These are phyloP conservation scores for Amphilophus citrinellus DNA, from an alignment of 2,113 vertebrate species.

Conservation along the genomic window DNA sequence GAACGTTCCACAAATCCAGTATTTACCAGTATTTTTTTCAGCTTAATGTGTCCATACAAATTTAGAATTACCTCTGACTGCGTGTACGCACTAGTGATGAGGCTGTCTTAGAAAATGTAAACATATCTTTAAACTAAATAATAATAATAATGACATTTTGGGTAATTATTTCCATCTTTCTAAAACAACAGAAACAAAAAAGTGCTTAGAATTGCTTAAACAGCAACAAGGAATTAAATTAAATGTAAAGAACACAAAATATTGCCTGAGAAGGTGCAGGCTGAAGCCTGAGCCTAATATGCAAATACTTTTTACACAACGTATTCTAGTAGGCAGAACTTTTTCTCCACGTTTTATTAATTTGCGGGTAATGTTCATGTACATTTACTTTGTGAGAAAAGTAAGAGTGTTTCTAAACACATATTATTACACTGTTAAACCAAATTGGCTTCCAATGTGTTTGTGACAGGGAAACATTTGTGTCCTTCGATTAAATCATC, in stretches of 20 bases:
- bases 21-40: not conserved
- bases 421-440: not conserved
- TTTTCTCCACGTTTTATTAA: not conserved
- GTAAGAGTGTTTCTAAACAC: not conserved
- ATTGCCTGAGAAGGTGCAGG: not conserved
- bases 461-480: not conserved
- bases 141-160: not conserved
- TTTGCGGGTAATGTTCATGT: accelerated
- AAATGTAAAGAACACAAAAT: not conserved
- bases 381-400: not conserved
- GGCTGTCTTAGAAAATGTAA: not conserved
- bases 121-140: not conserved
- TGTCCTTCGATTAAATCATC: not conserved
- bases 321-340: not conserved
- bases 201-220: not conserved
- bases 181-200: not conserved
- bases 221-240: not conserved
- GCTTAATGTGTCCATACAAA: not conserved
- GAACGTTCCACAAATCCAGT: not conserved
- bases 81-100: not conserved
- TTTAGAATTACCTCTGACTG: not conserved
- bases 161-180: not conserved
- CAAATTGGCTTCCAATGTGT: not conserved
- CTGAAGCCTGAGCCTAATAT: not conserved
- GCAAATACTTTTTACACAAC: not conserved